These are phyloP conservation scores for Hippocampus comes DNA, from an alignment of 2,113 vertebrate species.

Conservation along the genomic window DNA sequence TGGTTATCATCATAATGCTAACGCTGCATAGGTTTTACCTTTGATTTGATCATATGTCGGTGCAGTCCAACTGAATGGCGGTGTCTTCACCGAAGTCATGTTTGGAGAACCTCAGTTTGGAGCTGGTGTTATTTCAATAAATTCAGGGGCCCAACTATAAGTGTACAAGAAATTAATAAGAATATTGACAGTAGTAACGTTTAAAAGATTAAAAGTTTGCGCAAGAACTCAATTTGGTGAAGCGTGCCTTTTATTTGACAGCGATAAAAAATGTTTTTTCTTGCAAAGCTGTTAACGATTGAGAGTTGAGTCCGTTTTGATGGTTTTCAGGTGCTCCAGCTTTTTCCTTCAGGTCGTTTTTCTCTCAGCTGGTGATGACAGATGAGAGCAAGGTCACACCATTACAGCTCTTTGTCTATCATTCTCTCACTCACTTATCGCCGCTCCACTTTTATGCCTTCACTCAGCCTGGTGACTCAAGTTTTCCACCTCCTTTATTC, in stretches of 20 bases:
- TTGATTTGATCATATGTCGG: no score
- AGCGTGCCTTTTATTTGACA: not conserved
- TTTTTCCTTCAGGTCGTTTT: conserved; percentile 48
- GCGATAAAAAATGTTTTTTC: conserved; percentile 39
- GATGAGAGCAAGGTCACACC: conserved; percentile 57
- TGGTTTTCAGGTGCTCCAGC: conserved; percentile 38
- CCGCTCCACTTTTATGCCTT: conserved; percentile 16
- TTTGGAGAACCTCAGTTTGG: no score
- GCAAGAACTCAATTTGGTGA: not conserved
- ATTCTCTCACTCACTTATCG: conserved; percentile 28
- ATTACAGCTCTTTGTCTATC: conserved; percentile 45
- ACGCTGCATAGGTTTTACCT: no score
- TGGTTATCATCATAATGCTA: no score
- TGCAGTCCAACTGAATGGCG: no score
- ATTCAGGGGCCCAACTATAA: no score
- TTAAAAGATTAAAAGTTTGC: not conserved
- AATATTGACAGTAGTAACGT: not conserved
- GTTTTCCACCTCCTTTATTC: conserved; percentile 16
- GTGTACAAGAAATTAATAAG: not conserved
- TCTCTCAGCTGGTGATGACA: conserved; percentile 56
- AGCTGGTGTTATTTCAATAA: no score
- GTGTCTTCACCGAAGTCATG: no score
- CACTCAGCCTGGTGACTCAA: conserved; percentile 7
- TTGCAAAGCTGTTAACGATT: conserved; percentile 17
- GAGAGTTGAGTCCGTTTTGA: conserved; percentile 27